A percentile compares a stretch with the other conserved stretches of the same genome.
Conservation (phyloP, 1,140 invertebrate species). For the Magallana ariakensis region DNA sequence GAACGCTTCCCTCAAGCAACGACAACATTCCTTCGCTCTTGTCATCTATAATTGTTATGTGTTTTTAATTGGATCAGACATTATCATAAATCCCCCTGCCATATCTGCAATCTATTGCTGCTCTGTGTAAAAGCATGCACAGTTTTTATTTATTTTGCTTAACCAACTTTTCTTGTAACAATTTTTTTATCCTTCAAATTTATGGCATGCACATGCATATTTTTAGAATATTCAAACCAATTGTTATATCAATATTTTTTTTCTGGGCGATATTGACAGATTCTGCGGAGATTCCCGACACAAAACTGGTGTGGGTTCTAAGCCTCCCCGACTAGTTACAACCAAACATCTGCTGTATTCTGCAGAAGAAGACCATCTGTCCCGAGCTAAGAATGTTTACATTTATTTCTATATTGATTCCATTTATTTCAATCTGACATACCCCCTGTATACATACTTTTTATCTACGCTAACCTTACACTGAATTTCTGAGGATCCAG, state of each 20-base stretch:
- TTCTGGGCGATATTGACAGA: neutral
- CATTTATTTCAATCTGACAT: constrained; percentile 32
- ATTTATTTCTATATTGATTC: constrained; percentile 4
- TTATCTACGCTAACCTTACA: constrained; percentile 14
- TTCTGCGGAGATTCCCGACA: neutral
- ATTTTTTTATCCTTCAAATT: too few relatives aligned
- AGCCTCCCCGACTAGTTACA: neutral
- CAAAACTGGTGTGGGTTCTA: neutral
- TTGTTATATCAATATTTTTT: too few relatives aligned
- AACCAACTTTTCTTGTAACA: neutral
- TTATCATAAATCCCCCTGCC: constrained; percentile 21
- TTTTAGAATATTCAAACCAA: too few relatives aligned
- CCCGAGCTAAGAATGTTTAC: constrained; percentile 22
- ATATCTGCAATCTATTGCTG: constrained; percentile 6
- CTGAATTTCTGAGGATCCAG: neutral
- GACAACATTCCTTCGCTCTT: neutral
- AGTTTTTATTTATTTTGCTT: neutral
- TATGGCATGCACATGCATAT: too few relatives aligned
- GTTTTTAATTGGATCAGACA: constrained; percentile 30
- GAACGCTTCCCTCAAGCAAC: neutral
- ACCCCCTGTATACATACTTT: constrained; percentile 20
- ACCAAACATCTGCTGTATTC: neutral
- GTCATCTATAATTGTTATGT: constrained; percentile 19
- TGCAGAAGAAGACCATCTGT: neutral
- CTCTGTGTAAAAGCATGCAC: neutral